Conservation (phyloP, 2,113 vertebrate species). For the Phalacrocorax brasilianus region DNA sequence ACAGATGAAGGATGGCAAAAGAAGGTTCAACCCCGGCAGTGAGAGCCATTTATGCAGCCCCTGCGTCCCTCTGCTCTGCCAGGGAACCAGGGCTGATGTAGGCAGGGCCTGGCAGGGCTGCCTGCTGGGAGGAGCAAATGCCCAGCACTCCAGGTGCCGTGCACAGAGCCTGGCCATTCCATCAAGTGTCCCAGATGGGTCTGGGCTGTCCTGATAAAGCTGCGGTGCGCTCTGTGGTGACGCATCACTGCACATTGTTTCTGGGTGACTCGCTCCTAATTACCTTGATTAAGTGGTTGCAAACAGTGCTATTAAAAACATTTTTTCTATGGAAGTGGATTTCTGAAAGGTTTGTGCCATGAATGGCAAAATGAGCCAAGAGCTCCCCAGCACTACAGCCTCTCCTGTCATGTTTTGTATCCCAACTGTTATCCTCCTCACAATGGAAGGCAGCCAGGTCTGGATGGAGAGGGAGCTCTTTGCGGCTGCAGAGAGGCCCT, state of each 20-base stretch:
- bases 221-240: neutral
- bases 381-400: neutral
- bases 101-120: neutral
- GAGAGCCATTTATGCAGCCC: neutral
- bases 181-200: neutral
- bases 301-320: constrained; percentile 60
- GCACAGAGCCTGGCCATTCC: neutral
- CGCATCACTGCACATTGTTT: constrained; percentile 51
- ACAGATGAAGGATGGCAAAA: neutral
- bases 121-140: neutral
- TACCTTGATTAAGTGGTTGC: constrained; percentile 68
- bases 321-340: constrained; percentile 26
- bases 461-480: neutral
- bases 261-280: constrained; percentile 70
- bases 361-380: constrained; percentile 35
- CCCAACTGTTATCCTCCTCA: neutral
- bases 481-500: neutral
- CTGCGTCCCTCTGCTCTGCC: neutral
- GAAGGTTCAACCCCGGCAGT: accelerated
- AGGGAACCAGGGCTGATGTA: neutral
- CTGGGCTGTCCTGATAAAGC: constrained; percentile 65
- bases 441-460: neutral
- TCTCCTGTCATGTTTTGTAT: neutral
- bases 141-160: neutral
- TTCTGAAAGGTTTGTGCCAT: constrained; percentile 37